Evolutionary conservation across 2,888 invertebrate genomes (phyloP), one percentile per base, ranked within the genome.

Genomic region (Cepaea hortensis): DNA sequence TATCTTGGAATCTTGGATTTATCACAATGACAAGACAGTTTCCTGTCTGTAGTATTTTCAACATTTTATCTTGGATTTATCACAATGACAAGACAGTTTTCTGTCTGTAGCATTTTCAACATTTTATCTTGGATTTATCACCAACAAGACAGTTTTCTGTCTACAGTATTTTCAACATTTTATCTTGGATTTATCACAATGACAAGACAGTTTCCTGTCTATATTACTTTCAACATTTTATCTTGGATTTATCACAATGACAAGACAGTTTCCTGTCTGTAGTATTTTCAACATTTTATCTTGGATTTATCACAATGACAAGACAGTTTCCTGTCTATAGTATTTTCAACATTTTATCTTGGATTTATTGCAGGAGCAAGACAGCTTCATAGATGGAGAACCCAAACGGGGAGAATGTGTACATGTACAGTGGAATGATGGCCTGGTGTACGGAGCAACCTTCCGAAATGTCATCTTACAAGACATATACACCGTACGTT

Each of bases 351-450:
- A 11, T 23, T 23, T 3, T 70, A 23, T 46, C 35, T 35, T 50
- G 20, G 48, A 3, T 18, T 3, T 35, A 46, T 81, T 86, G 18
- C 90, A 94, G 93, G 90, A 90, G 85, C 91, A 88, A 48, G 87
- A 93, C 87, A 90, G 92, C 88, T 81, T 90, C 68, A 87, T 88
- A 48, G 85, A 91, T 81, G 93, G 93, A 3, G 92, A 93, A 6
- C 95, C 96, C 15, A 90, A 91, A 5, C 91, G 94, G 7, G 96
- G 96, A 15, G 94, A 95, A 46, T 92, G 93, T 20, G 95, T 96
- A 0, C 93, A 94, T 85, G 95, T 96, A 0, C 94, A 95, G 68
- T 96, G 96, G 96, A 95, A 95, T 0, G 96, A 96, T 91, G 93
- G 93, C 7, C 86, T 90, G 9, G 83, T 93, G 20, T 94, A 94